A percentile compares a stretch with the other conserved stretches of the same genome.
These are phyloP conservation scores for Drosophila eugracilis DNA, from an alignment of 1,140 invertebrate genomes.

Conservation along the genomic window DNA sequence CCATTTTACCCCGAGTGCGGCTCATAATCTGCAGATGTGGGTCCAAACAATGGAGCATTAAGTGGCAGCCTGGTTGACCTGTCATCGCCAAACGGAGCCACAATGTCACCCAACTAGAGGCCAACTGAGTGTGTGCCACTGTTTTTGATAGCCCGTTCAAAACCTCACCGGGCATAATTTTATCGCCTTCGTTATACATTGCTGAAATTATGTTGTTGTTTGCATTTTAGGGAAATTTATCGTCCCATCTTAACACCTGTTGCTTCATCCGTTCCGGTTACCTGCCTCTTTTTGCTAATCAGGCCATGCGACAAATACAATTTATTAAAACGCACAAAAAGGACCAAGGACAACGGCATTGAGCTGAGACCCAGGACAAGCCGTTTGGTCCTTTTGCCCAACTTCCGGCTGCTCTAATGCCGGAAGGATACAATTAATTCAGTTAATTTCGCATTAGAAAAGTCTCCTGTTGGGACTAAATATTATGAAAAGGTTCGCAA, in stretches of 20 bases:
- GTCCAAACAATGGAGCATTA: constrained; percentile 42
- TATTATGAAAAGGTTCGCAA: too few relatives aligned
- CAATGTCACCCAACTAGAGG: constrained; percentile 15
- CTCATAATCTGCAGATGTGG: constrained; percentile 45
- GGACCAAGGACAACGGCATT: constrained; percentile 23
- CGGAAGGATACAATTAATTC: constrained; percentile 63
- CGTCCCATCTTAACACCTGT: constrained; percentile 46
- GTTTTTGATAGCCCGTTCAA: constrained; percentile 18
- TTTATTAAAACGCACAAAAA: constrained; percentile 63
- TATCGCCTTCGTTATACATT: constrained; percentile 3
- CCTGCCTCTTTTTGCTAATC: constrained; percentile 55
- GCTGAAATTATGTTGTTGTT: constrained; percentile 6
- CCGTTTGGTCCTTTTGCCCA: constrained; percentile 19
- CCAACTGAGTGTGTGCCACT: neutral
- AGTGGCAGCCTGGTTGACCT: constrained; percentile 53
- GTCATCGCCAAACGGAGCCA: constrained; percentile 53
- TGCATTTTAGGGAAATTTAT: constrained; percentile 16
- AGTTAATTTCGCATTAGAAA: constrained; percentile 51
- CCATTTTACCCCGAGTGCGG: constrained; percentile 1
- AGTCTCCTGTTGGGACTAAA: too few relatives aligned
- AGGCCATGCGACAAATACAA: constrained; percentile 56
- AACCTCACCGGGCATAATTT: constrained; percentile 20
- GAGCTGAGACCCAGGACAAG: constrained; percentile 1
- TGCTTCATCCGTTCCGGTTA: constrained; percentile 34
- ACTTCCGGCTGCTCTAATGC: constrained; percentile 43